A percentile compares a stretch with the other conserved stretches of the same genome.
These are phyloP conservation scores for Gambusia holbrooki DNA, from an alignment of 2,113 vertebrate species.

Conservation along the genomic window DNA sequence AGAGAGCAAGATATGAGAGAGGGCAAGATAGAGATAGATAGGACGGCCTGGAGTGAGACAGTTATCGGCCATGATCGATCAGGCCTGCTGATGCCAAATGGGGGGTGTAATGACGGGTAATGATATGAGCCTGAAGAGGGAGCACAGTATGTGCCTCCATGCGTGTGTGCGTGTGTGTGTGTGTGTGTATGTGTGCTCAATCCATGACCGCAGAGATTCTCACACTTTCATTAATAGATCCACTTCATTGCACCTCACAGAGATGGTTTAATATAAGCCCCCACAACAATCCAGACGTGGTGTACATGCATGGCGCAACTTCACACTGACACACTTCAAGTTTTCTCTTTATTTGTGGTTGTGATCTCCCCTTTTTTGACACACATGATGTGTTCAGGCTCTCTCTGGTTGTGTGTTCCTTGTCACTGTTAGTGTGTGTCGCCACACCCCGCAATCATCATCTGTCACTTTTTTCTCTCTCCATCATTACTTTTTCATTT, in stretches of 20 bases:
- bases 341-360: constrained; percentile 10
- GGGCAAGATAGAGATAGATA: constrained; percentile 77
- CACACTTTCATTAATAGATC: constrained; percentile 75
- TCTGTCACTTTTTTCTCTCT: constrained; percentile 39
- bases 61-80: constrained; percentile 80
- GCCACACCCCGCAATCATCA: constrained; percentile 17
- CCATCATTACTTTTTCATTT: constrained; percentile 40
- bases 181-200: constrained; percentile 27
- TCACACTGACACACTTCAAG: constrained; percentile 16
- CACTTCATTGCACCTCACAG: constrained; percentile 71
- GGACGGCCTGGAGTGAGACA: constrained; percentile 72
- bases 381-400: constrained; percentile 12
- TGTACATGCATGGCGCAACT: constrained; percentile 45
- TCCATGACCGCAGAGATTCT: constrained; percentile 62
- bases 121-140: constrained; percentile 76
- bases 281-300: constrained; percentile 57
- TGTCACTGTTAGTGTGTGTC: constrained; percentile 7
- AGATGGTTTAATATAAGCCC: constrained; percentile 64
- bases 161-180: constrained; percentile 36
- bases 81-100: constrained; percentile 79
- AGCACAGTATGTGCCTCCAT: constrained; percentile 29
- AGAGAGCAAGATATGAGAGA: constrained; percentile 58
- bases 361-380: constrained; percentile 15
- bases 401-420: constrained; percentile 19
- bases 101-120: constrained; percentile 82